Base-by-base conservation (phyloP, 2,888 invertebrate genomes). In the Eumacrocentrus americanus region DNA sequence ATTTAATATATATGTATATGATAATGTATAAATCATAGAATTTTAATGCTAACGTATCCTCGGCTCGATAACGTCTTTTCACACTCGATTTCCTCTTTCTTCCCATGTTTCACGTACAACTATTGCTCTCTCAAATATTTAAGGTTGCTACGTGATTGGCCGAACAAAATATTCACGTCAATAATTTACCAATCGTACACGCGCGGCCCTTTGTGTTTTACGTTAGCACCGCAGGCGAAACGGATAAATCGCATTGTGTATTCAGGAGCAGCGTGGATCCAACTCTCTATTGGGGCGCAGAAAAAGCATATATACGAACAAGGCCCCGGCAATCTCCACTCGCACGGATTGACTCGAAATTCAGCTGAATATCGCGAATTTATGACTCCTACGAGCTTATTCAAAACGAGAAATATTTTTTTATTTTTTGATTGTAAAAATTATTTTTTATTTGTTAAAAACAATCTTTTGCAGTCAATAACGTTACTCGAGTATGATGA, bases 141-240 rank as follows among this genome's bases (percentile, higher is more conserved):
- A 80, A 76, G 69, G 68, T 65, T 60, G 59, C 69, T 80, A 79
- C 80, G 80, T 79, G 80, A 79, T 79, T 79, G 74, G 79, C 76
- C 76, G 70, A 61, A 75, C 77, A 74, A 78, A 63, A 77, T 77
- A 46, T 68, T 71, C 67, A 63, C 38, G 71, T 80, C 80, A 80
- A 80, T 80, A 80, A 80, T 80, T 80, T 79, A 80, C 77, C 79
- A 77, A 79, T 80, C 79, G 79, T 80, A 73, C 73, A 67, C 72
- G 72, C 76, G 73, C 76, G 78, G 35, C 50, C 75, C 73, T 78
- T 79, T 78, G 77, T 77, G 73, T 73, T 74, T 75, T 73, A 72
- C 70, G 29, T 9, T 29, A 29, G 29, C 9, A 72, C 69, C 60
- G 54, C 18, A 23, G 46, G 66, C 72, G 72, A 70, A 72, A 72